Conservation (phyloP, 2,113 vertebrate species). For the Turnix velox region DNA sequence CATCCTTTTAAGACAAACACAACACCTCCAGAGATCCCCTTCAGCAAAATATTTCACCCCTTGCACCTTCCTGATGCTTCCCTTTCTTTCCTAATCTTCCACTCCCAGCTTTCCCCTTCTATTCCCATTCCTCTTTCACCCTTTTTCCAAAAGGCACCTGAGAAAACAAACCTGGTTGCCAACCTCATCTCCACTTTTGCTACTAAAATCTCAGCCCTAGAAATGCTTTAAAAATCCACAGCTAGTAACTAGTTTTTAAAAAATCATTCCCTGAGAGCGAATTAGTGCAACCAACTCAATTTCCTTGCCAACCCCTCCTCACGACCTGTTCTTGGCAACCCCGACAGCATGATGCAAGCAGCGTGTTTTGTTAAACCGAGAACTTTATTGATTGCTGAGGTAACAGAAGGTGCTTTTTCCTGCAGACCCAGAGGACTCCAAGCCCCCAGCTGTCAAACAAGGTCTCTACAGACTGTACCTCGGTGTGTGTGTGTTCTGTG, state of each 20-base stretch:
- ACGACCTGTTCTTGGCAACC: background rate
- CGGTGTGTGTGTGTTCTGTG: background rate
- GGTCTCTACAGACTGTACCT: fast-evolving
- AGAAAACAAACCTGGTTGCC: background rate
- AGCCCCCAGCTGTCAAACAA: background rate
- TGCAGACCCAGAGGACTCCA: background rate
- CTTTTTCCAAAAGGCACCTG: background rate
- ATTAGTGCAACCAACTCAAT: background rate
- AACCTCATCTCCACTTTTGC: fast-evolving
- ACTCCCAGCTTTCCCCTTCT: background rate
- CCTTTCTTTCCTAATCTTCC: background rate
- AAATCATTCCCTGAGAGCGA: background rate
- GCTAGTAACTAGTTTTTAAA: background rate
- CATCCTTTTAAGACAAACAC: background rate
- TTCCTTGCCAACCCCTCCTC: background rate
- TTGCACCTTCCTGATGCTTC: background rate
- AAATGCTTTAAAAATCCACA: background rate
- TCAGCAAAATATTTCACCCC: background rate
- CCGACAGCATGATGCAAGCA: background rate
- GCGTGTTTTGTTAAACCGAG: background rate
- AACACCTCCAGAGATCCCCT: background rate
- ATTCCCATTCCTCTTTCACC: background rate
- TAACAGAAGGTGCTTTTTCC: background rate
- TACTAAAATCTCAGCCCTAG: background rate
- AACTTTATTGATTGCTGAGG: background rate